Evolutionary conservation across 2,888 invertebrate species (phyloP).

Genomic region (Habroteleia sp.): DNA sequence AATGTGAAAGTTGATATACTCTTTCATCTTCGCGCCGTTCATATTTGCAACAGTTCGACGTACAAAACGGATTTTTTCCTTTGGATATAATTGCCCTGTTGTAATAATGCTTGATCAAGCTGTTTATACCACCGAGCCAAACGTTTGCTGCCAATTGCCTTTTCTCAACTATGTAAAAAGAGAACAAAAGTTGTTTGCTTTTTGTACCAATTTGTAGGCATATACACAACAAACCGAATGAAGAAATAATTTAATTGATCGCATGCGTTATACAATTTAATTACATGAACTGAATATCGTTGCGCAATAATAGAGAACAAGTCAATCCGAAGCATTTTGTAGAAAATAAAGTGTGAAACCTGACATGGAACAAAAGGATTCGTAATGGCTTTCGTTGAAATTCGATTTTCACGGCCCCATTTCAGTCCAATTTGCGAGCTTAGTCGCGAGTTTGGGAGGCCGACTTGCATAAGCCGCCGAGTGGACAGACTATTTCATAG

Average conservation of each 20-base stretch:
- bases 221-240: conserved; percentile 22
- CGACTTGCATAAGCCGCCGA: conserved; percentile 76
- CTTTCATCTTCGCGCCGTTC: conserved; percentile 42
- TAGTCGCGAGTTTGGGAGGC: conserved; percentile 65
- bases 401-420: conserved; percentile 27
- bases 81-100: conserved; percentile 44
- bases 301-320: no score
- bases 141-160: conserved; percentile 11
- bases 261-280: no score
- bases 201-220: no score
- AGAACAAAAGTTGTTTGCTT: neutral
- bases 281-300: no score
- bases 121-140: conserved; percentile 14
- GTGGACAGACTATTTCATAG: conserved; percentile 78
- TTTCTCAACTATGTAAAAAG: neutral
- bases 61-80: conserved; percentile 31
- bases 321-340: no score
- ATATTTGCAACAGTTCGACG: conserved; percentile 39
- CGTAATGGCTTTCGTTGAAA: conserved; percentile 37
- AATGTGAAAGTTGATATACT: conserved; percentile 59
- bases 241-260: conserved; percentile 8
- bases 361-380: neutral
- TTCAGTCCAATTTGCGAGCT: conserved; percentile 54
- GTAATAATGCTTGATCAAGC: conserved; percentile 43
- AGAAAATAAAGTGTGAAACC: no score